These are phyloP conservation scores for Lithobates sylvaticus DNA, from an alignment of 2,797 vertebrate species.

Conservation along the genomic window DNA sequence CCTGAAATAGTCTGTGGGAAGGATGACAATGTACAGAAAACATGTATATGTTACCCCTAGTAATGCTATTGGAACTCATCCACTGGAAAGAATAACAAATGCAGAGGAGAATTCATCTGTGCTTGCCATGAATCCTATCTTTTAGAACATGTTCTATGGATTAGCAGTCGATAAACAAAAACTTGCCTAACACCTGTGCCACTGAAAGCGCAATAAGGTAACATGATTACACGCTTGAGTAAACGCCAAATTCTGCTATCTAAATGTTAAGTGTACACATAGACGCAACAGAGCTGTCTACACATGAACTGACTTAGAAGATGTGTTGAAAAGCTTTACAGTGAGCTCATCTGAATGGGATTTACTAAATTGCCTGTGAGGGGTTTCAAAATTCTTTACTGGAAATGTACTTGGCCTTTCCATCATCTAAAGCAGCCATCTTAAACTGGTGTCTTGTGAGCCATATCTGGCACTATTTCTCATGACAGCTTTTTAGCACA, in stretches of 20 bases:
- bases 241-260: background rate
- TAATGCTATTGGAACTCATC: constrained; percentile 23
- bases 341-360: constrained; percentile 1
- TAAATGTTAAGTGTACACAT: constrained; percentile 36
- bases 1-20: constrained; percentile 60
- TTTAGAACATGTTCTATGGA: background rate
- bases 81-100: constrained; percentile 42
- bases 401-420: background rate
- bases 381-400: constrained; percentile 23
- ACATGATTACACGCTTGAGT: constrained; percentile 13
- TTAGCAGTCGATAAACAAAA: background rate
- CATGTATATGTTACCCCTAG: constrained; percentile 15
- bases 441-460: background rate
- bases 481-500: too few relatives aligned
- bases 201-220: background rate
- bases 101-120: background rate
- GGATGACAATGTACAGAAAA: constrained; percentile 38
- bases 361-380: constrained; percentile 14
- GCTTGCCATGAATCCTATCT: background rate
- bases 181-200: constrained; percentile 32
- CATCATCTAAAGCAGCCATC: background rate
- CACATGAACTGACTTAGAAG: constrained; percentile 8
- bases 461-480: background rate
- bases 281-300: constrained; percentile 18
- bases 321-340: constrained; percentile 15